phyloP scores from a whole-genome alignment of 53 echinoderm and acorn worm genomes.

The Zoroaster sp. region DNA sequence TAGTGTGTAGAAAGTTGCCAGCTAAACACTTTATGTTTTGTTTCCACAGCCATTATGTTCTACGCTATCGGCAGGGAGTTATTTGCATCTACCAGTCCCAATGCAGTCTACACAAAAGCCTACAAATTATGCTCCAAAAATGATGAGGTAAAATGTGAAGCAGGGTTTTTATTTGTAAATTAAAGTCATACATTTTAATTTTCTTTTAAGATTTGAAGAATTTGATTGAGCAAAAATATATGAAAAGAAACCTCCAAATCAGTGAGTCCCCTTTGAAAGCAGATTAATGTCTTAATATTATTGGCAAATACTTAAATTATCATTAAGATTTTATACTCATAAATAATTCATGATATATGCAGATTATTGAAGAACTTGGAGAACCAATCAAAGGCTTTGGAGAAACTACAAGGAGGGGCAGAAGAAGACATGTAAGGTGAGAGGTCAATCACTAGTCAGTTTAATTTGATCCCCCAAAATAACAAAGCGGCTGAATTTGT shows the following conservation, averaged over 20 bases:
- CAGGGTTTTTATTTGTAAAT: background rate
- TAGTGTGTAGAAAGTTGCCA: too few relatives aligned
- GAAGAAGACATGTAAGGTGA: constrained; percentile 95
- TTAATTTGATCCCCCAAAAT: background rate
- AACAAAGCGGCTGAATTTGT: background rate
- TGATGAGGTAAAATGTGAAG: constrained; percentile 64
- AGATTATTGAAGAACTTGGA: constrained; percentile 88
- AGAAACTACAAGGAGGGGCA: constrained; percentile 85
- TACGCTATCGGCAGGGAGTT: constrained; percentile 84
- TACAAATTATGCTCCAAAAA: constrained; percentile 80
- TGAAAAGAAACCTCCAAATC: background rate
- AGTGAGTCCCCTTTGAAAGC: background rate
- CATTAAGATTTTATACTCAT: background rate
- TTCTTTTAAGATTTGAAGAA: too few relatives aligned
- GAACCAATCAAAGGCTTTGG: constrained; percentile 96
- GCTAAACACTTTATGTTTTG: background rate
- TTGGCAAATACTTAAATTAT: background rate
- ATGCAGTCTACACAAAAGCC: constrained; percentile 87
- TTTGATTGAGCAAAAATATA: background rate
- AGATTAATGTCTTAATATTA: background rate
- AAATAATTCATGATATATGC: constrained; percentile 26
- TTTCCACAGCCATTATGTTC: constrained; percentile 88
- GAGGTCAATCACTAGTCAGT: background rate
- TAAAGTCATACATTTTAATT: background rate
- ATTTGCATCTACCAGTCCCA: constrained; percentile 90